A percentile compares a stretch with the other conserved stretches of the same genome.
Conservation (phyloP, 2,113 vertebrate species). For the Heptranchias perlo region DNA sequence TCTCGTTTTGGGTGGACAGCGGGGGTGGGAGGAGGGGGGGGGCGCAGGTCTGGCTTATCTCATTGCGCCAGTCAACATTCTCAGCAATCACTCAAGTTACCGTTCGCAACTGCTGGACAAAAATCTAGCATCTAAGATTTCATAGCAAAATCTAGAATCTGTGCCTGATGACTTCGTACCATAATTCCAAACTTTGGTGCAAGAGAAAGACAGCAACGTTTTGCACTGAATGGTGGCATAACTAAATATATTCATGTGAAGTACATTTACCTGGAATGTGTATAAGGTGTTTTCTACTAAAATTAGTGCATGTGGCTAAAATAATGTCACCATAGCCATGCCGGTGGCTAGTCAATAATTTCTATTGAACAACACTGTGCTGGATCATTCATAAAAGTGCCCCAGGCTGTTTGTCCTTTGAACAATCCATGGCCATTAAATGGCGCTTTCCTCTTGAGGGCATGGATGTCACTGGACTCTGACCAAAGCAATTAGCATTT, state of each 20-base stretch:
- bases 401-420: background rate
- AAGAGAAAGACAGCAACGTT: background rate
- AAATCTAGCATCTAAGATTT: too few species aligned
- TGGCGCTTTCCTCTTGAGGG: background rate
- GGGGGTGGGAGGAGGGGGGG: too few species aligned
- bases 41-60: too few species aligned
- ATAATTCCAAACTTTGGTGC: background rate
- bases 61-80: too few species aligned
- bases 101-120: background rate
- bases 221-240: background rate
- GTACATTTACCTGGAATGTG: background rate
- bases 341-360: background rate
- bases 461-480: background rate
- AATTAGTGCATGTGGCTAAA: background rate
- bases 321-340: background rate
- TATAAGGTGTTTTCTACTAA: background rate
- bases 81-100: background rate
- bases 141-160: too few species aligned
- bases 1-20: too few species aligned
- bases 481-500: background rate
- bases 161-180: background rate
- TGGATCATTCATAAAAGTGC: background rate
- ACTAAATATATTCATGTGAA: background rate
- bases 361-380: background rate
- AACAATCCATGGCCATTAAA: background rate